Evolutionary conservation across 2,797 vertebrate genomes (phyloP).

Genomic region (Meriones psammophilus): DNA sequence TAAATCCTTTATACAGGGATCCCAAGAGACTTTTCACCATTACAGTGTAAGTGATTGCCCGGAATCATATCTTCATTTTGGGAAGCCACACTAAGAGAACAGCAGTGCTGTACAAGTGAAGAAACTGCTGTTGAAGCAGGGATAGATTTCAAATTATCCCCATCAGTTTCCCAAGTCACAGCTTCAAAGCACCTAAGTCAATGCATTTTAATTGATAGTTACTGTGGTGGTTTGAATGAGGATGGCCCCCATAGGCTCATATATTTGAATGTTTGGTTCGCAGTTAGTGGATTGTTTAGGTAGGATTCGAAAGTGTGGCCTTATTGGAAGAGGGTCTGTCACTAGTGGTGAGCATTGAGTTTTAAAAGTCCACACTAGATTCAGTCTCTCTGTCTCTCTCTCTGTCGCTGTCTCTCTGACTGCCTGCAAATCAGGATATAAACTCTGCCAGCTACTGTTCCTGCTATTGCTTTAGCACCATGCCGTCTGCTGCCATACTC

Average conservation of each 20-base stretch:
- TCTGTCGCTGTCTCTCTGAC: background rate
- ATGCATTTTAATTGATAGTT: slow-evolving; percentile 16
- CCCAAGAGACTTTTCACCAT: slow-evolving; percentile 34
- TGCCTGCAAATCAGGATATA: background rate
- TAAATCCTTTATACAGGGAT: slow-evolving; percentile 7
- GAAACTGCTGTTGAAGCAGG: slow-evolving; percentile 39
- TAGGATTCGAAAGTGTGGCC: background rate
- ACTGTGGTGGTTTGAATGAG: background rate
- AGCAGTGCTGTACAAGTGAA: slow-evolving; percentile 4
- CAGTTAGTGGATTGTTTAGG: background rate
- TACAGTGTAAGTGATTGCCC: background rate
- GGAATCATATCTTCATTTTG: slow-evolving; percentile 21
- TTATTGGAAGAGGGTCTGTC: background rate
- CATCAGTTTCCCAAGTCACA: slow-evolving; percentile 56
- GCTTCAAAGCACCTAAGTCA: slow-evolving; percentile 38
- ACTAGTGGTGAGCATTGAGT: background rate
- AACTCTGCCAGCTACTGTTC: background rate
- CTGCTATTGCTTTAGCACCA: background rate
- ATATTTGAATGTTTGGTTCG: no score
- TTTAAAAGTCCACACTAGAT: background rate
- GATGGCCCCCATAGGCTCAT: background rate
- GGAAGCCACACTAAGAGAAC: slow-evolving; percentile 17
- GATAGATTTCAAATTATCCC: background rate
- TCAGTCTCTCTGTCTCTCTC: background rate
- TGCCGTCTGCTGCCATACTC: background rate